These are phyloP conservation scores for Pantherophis guttatus DNA, from an alignment of 2,113 vertebrate species.

Conservation along the genomic window DNA sequence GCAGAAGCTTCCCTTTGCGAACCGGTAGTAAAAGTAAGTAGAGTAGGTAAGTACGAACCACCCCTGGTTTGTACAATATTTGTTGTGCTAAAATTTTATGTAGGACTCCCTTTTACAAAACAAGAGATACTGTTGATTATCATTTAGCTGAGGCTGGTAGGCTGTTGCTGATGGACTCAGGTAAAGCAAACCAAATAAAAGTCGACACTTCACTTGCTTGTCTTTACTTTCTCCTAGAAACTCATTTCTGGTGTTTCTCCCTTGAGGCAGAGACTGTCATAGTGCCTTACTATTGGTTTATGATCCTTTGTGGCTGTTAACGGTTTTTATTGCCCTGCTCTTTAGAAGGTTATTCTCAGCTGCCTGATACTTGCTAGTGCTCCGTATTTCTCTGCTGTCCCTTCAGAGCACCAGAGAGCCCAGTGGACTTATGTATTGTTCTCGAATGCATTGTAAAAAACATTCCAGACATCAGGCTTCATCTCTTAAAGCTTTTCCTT, in stretches of 20 bases:
- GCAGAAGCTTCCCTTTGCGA: too few relatives aligned
- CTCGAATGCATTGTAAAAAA: rapidly evolving
- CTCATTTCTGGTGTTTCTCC: neutral
- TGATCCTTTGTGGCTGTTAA: neutral
- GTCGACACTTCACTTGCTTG: neutral
- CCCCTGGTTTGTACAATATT: neutral
- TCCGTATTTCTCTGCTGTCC: neutral
- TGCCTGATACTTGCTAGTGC: neutral
- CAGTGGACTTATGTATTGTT: neutral
- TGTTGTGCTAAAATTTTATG: neutral
- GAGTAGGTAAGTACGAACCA: too few relatives aligned
- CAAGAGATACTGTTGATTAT: neutral
- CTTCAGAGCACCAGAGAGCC: neutral
- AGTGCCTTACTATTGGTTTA: rapidly evolving
- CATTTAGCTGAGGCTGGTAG: neutral
- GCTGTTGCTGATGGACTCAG: neutral
- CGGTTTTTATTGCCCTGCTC: neutral
- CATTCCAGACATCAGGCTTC: neutral
- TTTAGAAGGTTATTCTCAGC: neutral
- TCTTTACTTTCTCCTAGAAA: neutral
- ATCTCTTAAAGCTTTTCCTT: neutral
- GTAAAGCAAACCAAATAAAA: neutral
- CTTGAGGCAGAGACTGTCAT: neutral
- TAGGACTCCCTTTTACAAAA: neutral
- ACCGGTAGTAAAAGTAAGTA: too few relatives aligned